A percentile compares a stretch with the other conserved stretches of the same genome.
These are phyloP conservation scores for Xiphias gladius DNA, from an alignment of 2,113 vertebrate species.

Conservation along the genomic window DNA sequence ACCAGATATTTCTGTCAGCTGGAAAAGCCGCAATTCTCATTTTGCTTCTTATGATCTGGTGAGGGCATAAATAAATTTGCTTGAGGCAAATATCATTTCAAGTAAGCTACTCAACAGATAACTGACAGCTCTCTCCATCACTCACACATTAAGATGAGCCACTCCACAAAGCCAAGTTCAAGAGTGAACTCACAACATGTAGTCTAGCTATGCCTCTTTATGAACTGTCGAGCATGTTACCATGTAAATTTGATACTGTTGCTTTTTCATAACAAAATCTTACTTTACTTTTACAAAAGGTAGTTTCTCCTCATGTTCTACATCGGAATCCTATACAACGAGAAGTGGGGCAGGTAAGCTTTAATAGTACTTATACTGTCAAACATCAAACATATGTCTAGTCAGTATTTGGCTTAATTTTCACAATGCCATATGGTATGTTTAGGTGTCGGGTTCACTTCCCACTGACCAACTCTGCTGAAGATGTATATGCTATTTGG, in stretches of 20 bases:
- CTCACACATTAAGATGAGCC: background rate
- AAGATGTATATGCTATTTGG: no score
- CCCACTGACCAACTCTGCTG: no score
- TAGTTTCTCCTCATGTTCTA: no score
- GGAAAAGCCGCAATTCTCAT: background rate
- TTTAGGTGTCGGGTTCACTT: background rate
- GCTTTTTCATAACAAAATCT: background rate
- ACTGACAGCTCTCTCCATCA: background rate
- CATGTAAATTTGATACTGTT: background rate
- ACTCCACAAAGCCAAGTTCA: background rate
- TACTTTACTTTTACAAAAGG: background rate
- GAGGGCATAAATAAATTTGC: no score
- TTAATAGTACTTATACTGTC: background rate
- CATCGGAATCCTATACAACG: accelerated
- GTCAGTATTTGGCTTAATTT: background rate
- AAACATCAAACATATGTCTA: background rate
- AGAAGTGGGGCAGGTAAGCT: background rate
- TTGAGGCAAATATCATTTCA: no score
- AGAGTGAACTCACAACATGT: background rate
- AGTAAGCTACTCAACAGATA: no score
- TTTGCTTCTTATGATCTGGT: background rate
- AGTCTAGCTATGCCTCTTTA: background rate
- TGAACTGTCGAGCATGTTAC: no score
- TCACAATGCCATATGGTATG: background rate
- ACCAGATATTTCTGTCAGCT: no score